These are phyloP conservation scores for Melanotaenia duboulayi DNA, from an alignment of 2,113 vertebrate species.

Conservation along the genomic window DNA sequence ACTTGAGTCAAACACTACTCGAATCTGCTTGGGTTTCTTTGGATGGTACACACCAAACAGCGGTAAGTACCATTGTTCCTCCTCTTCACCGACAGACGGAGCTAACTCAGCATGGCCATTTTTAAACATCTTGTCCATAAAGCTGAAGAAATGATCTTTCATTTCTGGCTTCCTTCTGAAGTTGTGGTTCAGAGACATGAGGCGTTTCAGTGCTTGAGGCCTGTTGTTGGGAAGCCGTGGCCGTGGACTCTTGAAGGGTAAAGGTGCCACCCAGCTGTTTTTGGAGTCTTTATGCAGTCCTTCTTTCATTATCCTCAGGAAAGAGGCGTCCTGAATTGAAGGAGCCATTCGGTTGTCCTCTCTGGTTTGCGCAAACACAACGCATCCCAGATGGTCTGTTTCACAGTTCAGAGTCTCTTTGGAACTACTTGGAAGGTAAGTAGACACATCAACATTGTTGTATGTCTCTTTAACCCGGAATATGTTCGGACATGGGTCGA, in stretches of 20 bases:
- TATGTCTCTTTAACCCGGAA: constrained; percentile 20
- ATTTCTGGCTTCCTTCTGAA: neutral
- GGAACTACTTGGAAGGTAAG: too few relatives aligned
- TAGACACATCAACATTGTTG: too few relatives aligned
- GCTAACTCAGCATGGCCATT: neutral
- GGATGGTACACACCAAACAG: neutral
- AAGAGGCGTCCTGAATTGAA: neutral
- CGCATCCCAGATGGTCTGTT: neutral
- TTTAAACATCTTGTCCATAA: neutral
- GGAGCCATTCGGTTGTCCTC: neutral
- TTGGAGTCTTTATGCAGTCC: neutral
- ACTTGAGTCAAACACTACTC: too few relatives aligned
- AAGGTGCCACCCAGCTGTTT: neutral
- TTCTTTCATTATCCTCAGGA: neutral
- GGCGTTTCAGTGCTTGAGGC: neutral
- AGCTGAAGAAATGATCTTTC: neutral
- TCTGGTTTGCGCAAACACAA: neutral
- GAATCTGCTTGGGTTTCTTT: neutral
- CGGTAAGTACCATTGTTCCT: neutral
- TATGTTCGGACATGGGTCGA: constrained; percentile 16
- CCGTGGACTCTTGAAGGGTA: neutral
- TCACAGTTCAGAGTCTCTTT: neutral
- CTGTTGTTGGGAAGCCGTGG: neutral
- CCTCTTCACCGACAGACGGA: neutral
- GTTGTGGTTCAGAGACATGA: neutral